A percentile compares a stretch with the other conserved stretches of the same genome.
Conservation (phyloP, 2,113 vertebrate species). For the Haplotaxodon microlepis region DNA sequence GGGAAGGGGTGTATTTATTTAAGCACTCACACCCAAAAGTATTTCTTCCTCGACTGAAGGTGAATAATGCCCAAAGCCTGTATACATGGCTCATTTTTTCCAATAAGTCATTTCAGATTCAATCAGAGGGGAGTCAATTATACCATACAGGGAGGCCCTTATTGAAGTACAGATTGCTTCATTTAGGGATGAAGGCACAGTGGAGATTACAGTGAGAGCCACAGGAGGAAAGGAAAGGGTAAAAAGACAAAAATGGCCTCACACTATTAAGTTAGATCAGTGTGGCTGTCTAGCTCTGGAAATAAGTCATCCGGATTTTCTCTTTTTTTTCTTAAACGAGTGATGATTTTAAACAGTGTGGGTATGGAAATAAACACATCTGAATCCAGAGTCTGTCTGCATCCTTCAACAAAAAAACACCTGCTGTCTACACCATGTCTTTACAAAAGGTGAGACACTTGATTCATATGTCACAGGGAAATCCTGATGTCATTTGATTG, state of each 20-base stretch:
- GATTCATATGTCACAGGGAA: background rate
- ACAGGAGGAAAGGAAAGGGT: background rate
- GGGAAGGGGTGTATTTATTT: background rate
- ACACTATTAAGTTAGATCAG: background rate
- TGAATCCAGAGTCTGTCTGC: background rate
- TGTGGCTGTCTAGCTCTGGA: background rate
- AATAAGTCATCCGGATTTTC: background rate
- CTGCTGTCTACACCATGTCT: background rate
- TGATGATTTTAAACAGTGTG: background rate
- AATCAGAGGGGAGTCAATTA: slow-evolving; percentile 12
- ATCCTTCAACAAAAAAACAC: background rate
- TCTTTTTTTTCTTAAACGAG: background rate
- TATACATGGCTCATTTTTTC: background rate
- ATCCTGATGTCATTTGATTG: background rate
- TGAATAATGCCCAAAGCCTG: background rate
- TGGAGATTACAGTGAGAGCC: slow-evolving; percentile 15
- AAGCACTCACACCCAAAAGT: background rate
- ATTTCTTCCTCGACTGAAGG: background rate
- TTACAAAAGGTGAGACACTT: background rate
- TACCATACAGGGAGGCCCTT: background rate
- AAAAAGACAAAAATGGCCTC: background rate
- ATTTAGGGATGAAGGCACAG: slow-evolving; percentile 6
- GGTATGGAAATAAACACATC: background rate
- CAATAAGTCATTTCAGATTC: background rate
- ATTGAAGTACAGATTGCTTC: slow-evolving; percentile 20